Evolutionary conservation across 2,113 vertebrate species (phyloP).

Genomic region (Zosterops borbonicus): DNA sequence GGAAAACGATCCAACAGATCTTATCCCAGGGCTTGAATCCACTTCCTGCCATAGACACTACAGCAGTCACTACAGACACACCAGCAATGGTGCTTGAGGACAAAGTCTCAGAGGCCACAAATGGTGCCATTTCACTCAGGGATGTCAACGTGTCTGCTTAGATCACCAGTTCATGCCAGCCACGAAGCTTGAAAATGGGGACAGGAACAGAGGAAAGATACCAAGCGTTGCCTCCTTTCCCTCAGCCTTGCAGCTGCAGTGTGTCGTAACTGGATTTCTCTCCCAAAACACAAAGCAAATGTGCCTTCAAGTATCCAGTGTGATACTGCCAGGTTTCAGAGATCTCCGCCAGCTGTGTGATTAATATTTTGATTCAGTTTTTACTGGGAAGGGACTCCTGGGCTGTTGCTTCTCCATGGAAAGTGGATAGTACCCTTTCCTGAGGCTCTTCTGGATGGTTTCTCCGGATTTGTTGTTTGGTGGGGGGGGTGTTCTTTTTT

Average conservation of each 20-base stretch:
- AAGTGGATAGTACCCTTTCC: conserved; percentile 7
- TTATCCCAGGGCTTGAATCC: conserved; percentile 84
- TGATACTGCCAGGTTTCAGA: conserved; percentile 59
- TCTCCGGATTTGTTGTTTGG: not conserved
- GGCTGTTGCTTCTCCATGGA: conserved; percentile 13
- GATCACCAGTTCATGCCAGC: conserved; percentile 50
- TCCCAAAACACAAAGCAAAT: conserved; percentile 47
- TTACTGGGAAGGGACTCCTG: conserved; percentile 15
- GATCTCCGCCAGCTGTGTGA: conserved; percentile 25
- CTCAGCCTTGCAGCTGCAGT: conserved; percentile 36
- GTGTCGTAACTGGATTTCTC: conserved; percentile 50
- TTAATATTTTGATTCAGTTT: conserved; percentile 1
- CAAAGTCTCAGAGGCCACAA: conserved; percentile 73
- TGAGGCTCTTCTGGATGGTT: not conserved
- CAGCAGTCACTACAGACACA: conserved; percentile 32
- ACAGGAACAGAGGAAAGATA: conserved; percentile 20
- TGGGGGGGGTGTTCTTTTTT: not conserved
- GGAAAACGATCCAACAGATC: conserved; percentile 91
- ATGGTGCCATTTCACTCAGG: conserved; percentile 83
- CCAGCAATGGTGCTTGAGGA: conserved; percentile 75
- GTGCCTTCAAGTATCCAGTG: conserved; percentile 60
- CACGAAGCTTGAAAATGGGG: conserved; percentile 16
- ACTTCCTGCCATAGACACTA: conserved; percentile 53
- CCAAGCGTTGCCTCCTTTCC: not conserved
- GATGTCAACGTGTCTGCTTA: conserved; percentile 94